Conservation (phyloP, 2,888 invertebrate genomes). For the Schizotus pectinicornis region DNA sequence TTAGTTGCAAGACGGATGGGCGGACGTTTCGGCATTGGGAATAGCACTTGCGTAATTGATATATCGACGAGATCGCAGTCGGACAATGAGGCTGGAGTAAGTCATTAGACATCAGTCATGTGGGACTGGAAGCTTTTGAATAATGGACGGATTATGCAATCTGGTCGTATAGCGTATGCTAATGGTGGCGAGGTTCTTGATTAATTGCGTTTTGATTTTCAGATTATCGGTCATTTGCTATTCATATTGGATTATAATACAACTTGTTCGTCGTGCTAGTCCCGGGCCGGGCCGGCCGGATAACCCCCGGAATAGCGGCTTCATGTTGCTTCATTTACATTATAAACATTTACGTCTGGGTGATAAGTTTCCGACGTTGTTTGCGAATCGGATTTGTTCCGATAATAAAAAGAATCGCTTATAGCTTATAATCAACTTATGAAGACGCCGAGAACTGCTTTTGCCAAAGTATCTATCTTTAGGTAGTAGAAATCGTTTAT, state of each 20-base stretch:
- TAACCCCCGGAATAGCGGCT: constrained; percentile 15
- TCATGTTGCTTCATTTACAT: constrained; percentile 25
- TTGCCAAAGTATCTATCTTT: too few species aligned
- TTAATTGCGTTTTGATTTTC: constrained; percentile 57
- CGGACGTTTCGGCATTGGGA: too few species aligned
- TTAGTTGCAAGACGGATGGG: too few species aligned
- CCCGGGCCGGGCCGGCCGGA: too few species aligned
- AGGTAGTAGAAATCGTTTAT: too few species aligned
- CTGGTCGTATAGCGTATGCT: constrained; percentile 49
- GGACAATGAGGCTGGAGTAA: constrained; percentile 39
- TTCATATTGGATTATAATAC: constrained; percentile 43
- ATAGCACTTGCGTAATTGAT: constrained; percentile 2
- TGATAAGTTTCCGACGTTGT: not conserved
- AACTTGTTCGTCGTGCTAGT: too few species aligned
- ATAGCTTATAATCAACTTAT: too few species aligned
- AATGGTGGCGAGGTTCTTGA: constrained; percentile 51
- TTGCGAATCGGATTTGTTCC: not conserved
- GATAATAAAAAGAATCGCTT: not conserved
- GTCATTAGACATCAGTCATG: constrained; percentile 51
- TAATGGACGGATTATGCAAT: constrained; percentile 55
- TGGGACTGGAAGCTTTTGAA: constrained; percentile 44
- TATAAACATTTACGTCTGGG: constrained; percentile 19
- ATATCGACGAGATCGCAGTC: constrained; percentile 23
- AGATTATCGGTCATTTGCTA: constrained; percentile 54
- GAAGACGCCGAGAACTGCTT: too few species aligned